These are phyloP conservation scores for Raillietiella orientalis DNA, from an alignment of 2,888 invertebrate genomes.

Conservation along the genomic window DNA sequence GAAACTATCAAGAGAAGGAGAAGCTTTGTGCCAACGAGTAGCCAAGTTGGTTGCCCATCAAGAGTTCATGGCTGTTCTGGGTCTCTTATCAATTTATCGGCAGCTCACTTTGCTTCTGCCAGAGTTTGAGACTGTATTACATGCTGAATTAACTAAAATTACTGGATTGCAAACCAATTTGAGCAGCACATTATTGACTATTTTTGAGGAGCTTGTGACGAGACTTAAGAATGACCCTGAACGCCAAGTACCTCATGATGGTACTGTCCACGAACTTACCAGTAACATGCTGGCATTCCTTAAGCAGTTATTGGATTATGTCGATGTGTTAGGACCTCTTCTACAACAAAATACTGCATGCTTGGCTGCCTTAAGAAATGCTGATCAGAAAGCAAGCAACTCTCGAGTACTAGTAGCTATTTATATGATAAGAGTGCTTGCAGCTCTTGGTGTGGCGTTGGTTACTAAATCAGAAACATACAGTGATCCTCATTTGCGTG, in stretches of 20 bases:
- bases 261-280: constrained; percentile 86
- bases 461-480: constrained; percentile 75
- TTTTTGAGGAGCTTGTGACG: constrained; percentile 68
- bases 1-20: too few species aligned
- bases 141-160: constrained; percentile 10
- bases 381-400: not conserved
- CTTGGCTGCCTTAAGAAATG: not conserved
- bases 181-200: too few species aligned
- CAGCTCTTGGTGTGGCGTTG: constrained; percentile 58
- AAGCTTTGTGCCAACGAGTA: too few species aligned
- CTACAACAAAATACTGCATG: not conserved
- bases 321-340: constrained; percentile 27
- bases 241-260: constrained; percentile 61
- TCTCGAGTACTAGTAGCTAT: constrained; percentile 6
- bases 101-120: constrained; percentile 39
- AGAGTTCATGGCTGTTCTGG: constrained; percentile 42
- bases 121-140: constrained; percentile 41
- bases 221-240: constrained; percentile 31
- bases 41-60: constrained; percentile 37
- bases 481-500: constrained; percentile 42
- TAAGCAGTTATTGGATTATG: constrained; percentile 34
- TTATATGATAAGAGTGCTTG: constrained; percentile 52
- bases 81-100: constrained; percentile 47
- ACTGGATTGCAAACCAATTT: constrained; percentile 28
- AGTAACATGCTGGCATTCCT: constrained; percentile 51